phyloP scores from a whole-genome alignment of 2,888 invertebrate species.

The Autographa pulchrina region DNA sequence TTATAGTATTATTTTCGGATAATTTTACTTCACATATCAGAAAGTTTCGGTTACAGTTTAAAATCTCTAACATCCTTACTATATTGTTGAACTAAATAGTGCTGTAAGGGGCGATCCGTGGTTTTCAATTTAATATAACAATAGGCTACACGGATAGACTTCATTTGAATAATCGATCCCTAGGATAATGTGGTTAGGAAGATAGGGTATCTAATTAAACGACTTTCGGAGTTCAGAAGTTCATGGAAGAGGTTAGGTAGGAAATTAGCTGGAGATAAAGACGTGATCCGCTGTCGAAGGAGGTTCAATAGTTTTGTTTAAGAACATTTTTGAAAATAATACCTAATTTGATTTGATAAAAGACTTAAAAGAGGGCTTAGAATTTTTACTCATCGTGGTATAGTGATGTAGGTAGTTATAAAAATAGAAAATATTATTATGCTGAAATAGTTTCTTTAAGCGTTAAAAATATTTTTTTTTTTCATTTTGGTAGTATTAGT shows the following conservation, averaged over 20 bases:
- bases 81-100: constrained; percentile 54
- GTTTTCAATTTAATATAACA: constrained; percentile 72
- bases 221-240: constrained; percentile 23
- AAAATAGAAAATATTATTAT: too few relatives aligned
- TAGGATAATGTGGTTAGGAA: constrained; percentile 24
- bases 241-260: not conserved
- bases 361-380: not conserved
- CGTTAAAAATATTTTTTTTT: too few relatives aligned
- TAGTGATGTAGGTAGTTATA: too few relatives aligned
- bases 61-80: not conserved
- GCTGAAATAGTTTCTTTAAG: too few relatives aligned
- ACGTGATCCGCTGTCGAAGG: not conserved
- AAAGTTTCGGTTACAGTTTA: not conserved
- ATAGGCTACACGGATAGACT: constrained; percentile 57
- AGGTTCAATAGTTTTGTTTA: not conserved
- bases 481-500: too few relatives aligned
- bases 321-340: not conserved
- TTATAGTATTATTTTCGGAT: too few relatives aligned
- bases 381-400: not conserved
- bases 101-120: constrained; percentile 61
- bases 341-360: too few relatives aligned
- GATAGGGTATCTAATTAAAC: constrained; percentile 41
- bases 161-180: constrained; percentile 60
- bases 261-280: not conserved
- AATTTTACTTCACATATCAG: not conserved